These are phyloP conservation scores for Harpagoxenus sublaevis DNA, from an alignment of 2,888 invertebrate species.

Conservation along the genomic window DNA sequence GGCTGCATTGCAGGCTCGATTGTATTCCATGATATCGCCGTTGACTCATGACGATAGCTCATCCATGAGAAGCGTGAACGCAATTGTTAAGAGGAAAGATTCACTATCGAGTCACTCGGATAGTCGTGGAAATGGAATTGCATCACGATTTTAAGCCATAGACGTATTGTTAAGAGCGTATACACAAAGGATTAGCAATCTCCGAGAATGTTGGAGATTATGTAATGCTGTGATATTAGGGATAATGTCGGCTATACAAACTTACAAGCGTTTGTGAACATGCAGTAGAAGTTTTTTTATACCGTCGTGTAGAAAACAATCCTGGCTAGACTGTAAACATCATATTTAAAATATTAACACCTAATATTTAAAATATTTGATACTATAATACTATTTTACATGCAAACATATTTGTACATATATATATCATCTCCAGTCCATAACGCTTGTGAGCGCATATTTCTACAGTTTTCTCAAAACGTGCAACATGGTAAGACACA, in stretches of 20 bases:
- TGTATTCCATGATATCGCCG: slow-evolving; percentile 69
- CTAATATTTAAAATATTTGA: background rate
- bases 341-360: background rate
- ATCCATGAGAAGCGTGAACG: slow-evolving; percentile 88
- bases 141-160: slow-evolving; percentile 87
- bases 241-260: background rate
- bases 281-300: background rate
- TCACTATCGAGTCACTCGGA: slow-evolving; percentile 90
- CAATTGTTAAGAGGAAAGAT: slow-evolving; percentile 90
- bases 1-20: slow-evolving; percentile 70
- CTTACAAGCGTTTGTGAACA: background rate
- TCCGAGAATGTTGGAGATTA: background rate
- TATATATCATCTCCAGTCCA: too few species aligned
- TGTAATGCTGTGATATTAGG: slow-evolving; percentile 42
- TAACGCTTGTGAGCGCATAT: slow-evolving; percentile 31
- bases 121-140: slow-evolving; percentile 91
- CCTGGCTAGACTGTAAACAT: background rate
- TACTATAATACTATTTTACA: slow-evolving; percentile 23
- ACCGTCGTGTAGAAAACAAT: background rate
- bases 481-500: slow-evolving; percentile 71
- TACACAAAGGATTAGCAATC: background rate
- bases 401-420: background rate
- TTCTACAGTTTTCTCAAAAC: slow-evolving; percentile 54
- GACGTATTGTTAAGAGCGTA: background rate
- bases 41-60: slow-evolving; percentile 73